Conservation (phyloP, 2,113 vertebrate genomes). For the Eublepharis macularius region DNA sequence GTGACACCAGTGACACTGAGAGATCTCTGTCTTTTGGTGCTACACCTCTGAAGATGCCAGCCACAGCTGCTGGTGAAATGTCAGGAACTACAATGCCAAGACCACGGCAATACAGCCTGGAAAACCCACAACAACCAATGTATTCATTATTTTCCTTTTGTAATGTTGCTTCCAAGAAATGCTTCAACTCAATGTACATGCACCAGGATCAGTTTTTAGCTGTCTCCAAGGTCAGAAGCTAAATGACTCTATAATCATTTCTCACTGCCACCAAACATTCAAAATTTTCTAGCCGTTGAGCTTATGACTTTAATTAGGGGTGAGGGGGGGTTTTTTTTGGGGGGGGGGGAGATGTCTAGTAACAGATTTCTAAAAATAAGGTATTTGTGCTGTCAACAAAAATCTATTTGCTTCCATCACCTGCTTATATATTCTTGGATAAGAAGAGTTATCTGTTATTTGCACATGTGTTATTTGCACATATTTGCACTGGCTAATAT, state of each 20-base stretch:
- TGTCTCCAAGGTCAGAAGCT: background rate
- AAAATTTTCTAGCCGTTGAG: background rate
- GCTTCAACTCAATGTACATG: background rate
- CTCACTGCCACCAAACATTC: background rate
- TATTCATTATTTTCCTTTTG: background rate
- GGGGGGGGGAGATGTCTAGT: background rate
- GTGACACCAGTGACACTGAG: too few relatives aligned
- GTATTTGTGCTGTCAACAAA: background rate
- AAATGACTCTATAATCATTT: background rate
- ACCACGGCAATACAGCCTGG: too few relatives aligned
- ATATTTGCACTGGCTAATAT: conserved; percentile 66
- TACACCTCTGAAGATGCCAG: too few relatives aligned
- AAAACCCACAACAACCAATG: too few relatives aligned
- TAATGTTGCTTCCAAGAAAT: background rate
- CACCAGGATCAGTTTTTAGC: background rate
- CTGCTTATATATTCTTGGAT: background rate
- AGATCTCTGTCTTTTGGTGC: too few relatives aligned
- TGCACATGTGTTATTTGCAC: conserved; percentile 31
- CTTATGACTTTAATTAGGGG: background rate
- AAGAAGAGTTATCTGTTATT: conserved; percentile 28
- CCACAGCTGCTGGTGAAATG: too few relatives aligned
- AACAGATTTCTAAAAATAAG: rapidly evolving
- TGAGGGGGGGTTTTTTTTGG: background rate
- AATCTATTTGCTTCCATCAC: background rate
- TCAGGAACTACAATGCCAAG: too few relatives aligned